Conservation (phyloP, 2,113 vertebrate genomes). For the Maccullochella peelii region DNA sequence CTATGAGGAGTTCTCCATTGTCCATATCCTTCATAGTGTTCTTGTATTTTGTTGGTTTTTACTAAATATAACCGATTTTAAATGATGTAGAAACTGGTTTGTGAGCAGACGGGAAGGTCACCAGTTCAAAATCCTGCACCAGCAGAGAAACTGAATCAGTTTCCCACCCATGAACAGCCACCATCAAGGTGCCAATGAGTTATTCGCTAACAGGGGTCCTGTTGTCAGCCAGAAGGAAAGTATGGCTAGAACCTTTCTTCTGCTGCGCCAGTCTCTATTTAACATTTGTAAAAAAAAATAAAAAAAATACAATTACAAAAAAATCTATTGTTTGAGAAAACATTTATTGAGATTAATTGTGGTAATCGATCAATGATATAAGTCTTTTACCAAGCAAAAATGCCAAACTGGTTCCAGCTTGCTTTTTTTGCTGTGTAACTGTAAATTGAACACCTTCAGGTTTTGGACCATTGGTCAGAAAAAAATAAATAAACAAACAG, state of each 20-base stretch:
- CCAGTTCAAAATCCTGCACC: neutral
- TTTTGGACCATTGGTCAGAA: neutral
- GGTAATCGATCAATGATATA: neutral
- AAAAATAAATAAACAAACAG: too few relatives aligned
- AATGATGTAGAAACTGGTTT: neutral
- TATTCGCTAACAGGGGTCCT: too few relatives aligned
- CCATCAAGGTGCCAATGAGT: too few relatives aligned
- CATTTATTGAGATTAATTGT: too few relatives aligned
- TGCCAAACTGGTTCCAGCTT: neutral
- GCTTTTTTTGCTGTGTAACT: neutral
- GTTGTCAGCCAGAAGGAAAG: neutral
- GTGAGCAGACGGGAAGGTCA: neutral
- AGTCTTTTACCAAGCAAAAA: neutral
- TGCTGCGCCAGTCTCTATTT: neutral
- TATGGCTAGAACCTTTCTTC: neutral
- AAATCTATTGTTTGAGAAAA: too few relatives aligned
- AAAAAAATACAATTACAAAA: too few relatives aligned
- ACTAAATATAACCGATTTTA: neutral
- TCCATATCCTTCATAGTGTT: neutral
- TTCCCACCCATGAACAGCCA: too few relatives aligned
- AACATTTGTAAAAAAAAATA: neutral
- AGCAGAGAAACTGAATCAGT: neutral
- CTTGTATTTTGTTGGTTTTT: neutral
- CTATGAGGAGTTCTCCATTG: neutral
- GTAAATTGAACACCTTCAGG: neutral